Evolutionary conservation across 2,888 invertebrate genomes (phyloP), one percentile per base, ranked within the genome.

Genomic region (Metalampra italica): DNA sequence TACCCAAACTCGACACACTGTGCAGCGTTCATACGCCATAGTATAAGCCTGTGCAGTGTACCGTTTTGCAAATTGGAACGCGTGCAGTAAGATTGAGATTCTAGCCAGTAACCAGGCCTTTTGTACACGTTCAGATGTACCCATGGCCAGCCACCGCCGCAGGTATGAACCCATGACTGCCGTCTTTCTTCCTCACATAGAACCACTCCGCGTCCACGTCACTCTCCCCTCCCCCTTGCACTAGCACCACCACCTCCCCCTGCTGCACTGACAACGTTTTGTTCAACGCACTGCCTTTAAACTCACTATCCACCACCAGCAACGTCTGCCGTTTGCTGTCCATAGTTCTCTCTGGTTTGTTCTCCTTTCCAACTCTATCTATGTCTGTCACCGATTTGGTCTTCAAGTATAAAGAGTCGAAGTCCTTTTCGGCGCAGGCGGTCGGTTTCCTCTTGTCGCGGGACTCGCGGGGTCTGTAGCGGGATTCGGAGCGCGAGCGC

Each of bases 141-240:
- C 95, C 95, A 76, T 95, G 93, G 3, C 94, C 95, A 42, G 95
- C 95, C 13, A 95, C 91, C 43, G 90, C 92, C 8, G 95, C 94
- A 0, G 95, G 95, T 60, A 95, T 95, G 62, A 94, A 94, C 39
- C 95, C 95, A 65, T 94, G 93, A 53, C 81, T 87, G 0, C 94
- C 95, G 59, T 93, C 93, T 54, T 91, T 91, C 58, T 92, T 92
- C 67, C 90, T 90, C 39, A 95, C 93, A 80, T 93, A 95, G 76
- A 95, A 95, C 95, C 95, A 95, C 51, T 94, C 94, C 0, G 91
- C 89, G 54, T 91, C 90, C 37, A 91, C 91, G 61, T 91, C 91
- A n/a, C 78, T 70, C 50, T 84, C 83, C 9, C 63, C 62, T 7
- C 70, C 65, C n/a, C 79, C 78, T 69, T 90, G 77, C 44, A 95